These are phyloP conservation scores for Sebastes kiyomatsui DNA, from an alignment of 2,797 vertebrate genomes.

Conservation along the genomic window DNA sequence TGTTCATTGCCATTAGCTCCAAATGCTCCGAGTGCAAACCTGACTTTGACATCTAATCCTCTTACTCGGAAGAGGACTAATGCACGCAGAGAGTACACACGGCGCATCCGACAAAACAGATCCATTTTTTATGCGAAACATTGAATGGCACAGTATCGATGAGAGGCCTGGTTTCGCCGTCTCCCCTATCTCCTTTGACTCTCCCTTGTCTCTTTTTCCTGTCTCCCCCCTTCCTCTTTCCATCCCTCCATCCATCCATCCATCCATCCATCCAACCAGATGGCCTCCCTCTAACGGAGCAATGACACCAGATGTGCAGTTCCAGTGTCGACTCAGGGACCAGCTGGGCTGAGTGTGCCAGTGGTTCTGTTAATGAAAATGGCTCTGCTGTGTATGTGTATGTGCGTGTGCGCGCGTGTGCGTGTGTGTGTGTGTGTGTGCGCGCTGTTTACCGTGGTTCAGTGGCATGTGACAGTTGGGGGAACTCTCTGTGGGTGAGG, in stretches of 20 bases:
- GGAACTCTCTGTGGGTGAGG: slow-evolving; percentile 74
- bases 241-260: slow-evolving; percentile 60
- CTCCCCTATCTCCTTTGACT: slow-evolving; percentile 54
- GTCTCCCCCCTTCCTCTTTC: slow-evolving; percentile 17
- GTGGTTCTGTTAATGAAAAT: slow-evolving; percentile 85
- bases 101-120: slow-evolving; percentile 47
- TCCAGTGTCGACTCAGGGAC: slow-evolving; percentile 79
- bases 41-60: slow-evolving; percentile 78
- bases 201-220: slow-evolving; percentile 33
- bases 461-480: slow-evolving; percentile 83
- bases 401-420: slow-evolving; percentile 13
- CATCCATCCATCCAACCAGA: slow-evolving; percentile 69
- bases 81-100: slow-evolving; percentile 45
- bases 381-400: slow-evolving; percentile 49
- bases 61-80: slow-evolving; percentile 72
- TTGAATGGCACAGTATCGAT: slow-evolving; percentile 43
- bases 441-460: slow-evolving; percentile 69
- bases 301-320: slow-evolving; percentile 85
- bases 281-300: slow-evolving; percentile 80
- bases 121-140: slow-evolving; percentile 50
- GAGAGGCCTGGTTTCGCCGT: slow-evolving; percentile 21
- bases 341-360: slow-evolving; percentile 83
- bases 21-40: slow-evolving; percentile 68
- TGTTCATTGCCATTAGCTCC: slow-evolving; percentile 72
- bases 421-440: slow-evolving; percentile 24